Base-by-base conservation (phyloP, 2,888 invertebrate species). In the Catocala nupta region DNA sequence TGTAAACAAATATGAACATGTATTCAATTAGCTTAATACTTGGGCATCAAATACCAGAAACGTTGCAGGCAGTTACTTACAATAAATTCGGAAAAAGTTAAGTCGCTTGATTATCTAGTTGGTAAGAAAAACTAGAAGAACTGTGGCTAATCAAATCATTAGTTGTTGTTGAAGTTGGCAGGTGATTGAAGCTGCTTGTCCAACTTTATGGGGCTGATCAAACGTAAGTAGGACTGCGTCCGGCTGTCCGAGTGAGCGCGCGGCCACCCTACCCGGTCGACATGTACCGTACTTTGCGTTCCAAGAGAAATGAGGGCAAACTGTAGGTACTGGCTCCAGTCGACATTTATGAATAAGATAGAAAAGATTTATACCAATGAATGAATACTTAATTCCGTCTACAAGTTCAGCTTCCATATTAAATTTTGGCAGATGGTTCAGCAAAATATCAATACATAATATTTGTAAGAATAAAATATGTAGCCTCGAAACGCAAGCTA, bases 341-440 rank as follows among this genome's bases (percentile, higher is more conserved):
- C 59, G 67, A 68, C 81, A 67, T 84, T 85, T 84, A 85, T 81
- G 85, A 85, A 90, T 88, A 88, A 88, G 83, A 89, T 88, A 86
- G 81, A 86, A 84, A 84, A 88, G 87, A 91, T 91, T 90, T 90
- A 91, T 87, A 75, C 80, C 82, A 83, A 78, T 86, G 85, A 88
- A 90, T 88, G 89, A 89, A 88, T 89, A 87, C 86, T 90, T 90
- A 90, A 89, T 88, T 85, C 85, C 70, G 79, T 80, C 81, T 82
- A 81, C 85, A 86, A 86, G 81, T 83, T 83, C 84, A 73, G 82
- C 80, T 82, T 80, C 85, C 83, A 90, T 87, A 86, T 87, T 82
- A 86, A 82, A 84, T 74, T 71, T 80, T 92, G 92, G 92, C 88
- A 70, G 66, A 67, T 54, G 48, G 88, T 91, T 91, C 90, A 87